These are phyloP conservation scores for Trileptium ribeirensis DNA, from an alignment of 2,888 invertebrate genomes.

Conservation along the genomic window DNA sequence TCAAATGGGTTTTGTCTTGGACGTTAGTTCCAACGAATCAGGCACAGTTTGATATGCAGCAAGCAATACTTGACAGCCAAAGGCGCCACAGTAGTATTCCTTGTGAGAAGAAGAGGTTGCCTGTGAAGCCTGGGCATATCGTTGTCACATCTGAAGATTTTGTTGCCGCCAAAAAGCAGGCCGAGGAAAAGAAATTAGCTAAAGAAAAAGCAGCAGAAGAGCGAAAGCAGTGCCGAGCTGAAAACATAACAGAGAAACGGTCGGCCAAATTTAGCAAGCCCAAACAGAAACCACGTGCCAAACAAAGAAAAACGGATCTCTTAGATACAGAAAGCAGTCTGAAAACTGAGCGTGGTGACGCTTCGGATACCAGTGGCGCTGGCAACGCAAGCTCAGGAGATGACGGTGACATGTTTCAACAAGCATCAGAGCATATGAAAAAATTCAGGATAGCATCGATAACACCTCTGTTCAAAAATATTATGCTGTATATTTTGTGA, in stretches of 20 bases:
- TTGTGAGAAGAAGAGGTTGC: neutral
- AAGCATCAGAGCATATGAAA: neutral
- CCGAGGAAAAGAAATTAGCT: neutral
- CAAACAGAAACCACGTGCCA: too few species aligned
- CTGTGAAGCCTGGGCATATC: neutral
- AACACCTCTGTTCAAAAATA: neutral
- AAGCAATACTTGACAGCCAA: neutral
- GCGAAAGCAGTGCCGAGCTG: too few species aligned
- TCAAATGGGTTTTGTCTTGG: neutral
- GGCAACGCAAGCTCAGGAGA: neutral
- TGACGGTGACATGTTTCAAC: neutral
- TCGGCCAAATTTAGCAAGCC: too few species aligned
- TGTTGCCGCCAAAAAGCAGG: neutral
- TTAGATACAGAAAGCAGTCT: too few species aligned
- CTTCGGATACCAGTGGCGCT: neutral
- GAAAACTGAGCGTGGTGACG: too few species aligned
- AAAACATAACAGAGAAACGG: too few species aligned
- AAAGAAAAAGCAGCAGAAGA: too few species aligned
- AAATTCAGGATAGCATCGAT: neutral
- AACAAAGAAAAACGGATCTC: too few species aligned
- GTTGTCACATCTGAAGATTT: neutral
- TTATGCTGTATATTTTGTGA: neutral
- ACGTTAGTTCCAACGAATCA: neutral
- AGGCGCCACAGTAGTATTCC: too few species aligned
- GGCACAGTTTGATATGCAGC: neutral